Base-by-base conservation (phyloP, 2,113 vertebrate genomes). In the Zosterops japonicus region DNA sequence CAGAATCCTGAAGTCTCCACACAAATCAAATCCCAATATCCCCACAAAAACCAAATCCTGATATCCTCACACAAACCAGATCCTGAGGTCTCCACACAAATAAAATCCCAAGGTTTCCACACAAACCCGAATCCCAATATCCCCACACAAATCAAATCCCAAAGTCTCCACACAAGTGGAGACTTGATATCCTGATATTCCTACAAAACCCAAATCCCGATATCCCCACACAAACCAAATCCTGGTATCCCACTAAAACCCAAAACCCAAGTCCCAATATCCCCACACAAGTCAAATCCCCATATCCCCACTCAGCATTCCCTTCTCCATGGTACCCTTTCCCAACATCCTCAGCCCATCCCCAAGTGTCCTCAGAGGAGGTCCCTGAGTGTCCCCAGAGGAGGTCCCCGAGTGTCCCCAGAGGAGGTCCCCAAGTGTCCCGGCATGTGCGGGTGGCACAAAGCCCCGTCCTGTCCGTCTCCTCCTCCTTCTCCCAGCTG, bases 401-500 rank as follows among this genome's bases (percentile, higher is more conserved):
- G 20, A 47, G 46, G 46, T 24, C 47, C 47, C 47, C 23, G 2
- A 46, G 46, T 8, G 25, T 5, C 94, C 80, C 31, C 36, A 61
- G 59, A 27, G 81, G n/a, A 77, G 33, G 42, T 46, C 79, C 90
- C 94, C 12, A 74, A 7, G 42, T 15, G 28, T 41, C 61, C 59
- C 24, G 74, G n/a, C 95, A 95, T 74, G 81, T 3, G 49, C 82
- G 46, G n/a, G 7, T 4, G 52, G 31, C 42, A 96, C 95, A 96
- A 92, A 95, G 94, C 80, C 69, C 53, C 1, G 18, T 88, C 95
- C 72, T 90, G 61, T 87, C 56, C 52, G 46, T 75, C 9, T 19
- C 55, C 65, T 75, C 70, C 82, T 76, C 90, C 79, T 46, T 11
- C 70, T 94, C 84, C 81, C 96, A 97, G 95, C 96, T 97, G 96